Conservation (phyloP, 2,797 vertebrate species). For the Craterocephalus amniculus region DNA sequence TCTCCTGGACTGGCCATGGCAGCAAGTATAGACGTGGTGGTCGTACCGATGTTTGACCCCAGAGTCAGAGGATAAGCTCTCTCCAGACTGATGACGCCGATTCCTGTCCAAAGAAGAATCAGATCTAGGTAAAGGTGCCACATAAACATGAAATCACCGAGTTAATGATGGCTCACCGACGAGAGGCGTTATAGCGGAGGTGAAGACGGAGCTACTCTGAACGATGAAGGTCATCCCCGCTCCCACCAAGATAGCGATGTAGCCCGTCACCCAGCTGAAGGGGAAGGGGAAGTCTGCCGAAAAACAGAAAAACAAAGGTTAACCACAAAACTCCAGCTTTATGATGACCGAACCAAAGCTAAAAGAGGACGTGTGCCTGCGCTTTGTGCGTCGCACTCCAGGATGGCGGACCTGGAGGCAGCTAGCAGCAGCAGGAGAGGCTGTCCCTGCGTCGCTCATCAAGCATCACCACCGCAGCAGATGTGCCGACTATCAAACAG, state of each 20-base stretch:
- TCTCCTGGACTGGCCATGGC: slow-evolving; percentile 92
- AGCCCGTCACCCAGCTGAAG: slow-evolving; percentile 93
- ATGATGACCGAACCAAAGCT: slow-evolving; percentile 5
- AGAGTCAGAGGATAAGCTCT: slow-evolving; percentile 94
- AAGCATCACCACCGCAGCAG: slow-evolving; percentile 65
- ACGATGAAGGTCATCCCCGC: slow-evolving; percentile 98
- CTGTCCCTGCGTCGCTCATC: slow-evolving; percentile 79
- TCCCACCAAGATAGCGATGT: slow-evolving; percentile 93
- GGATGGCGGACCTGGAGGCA: slow-evolving; percentile 43
- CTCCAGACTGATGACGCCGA: slow-evolving; percentile 94
- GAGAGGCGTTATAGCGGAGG: slow-evolving; percentile 95
- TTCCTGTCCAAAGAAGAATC: slow-evolving; percentile 78
- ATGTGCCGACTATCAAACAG: slow-evolving; percentile 77
- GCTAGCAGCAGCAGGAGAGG: slow-evolving; percentile 39
- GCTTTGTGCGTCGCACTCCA: slow-evolving; percentile 46
- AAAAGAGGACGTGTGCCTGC: slow-evolving; percentile 60
- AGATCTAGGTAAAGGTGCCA: background rate
- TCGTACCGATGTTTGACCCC: slow-evolving; percentile 96
- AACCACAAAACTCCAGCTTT: slow-evolving; percentile 1
- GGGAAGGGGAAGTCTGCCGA: slow-evolving; percentile 94
- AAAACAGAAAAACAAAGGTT: slow-evolving; percentile 6
- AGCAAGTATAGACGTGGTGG: slow-evolving; percentile 94
- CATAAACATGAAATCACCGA: background rate
- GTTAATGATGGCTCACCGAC: slow-evolving; percentile 85
- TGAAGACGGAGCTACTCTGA: slow-evolving; percentile 98